Evolutionary conservation across 1,140 invertebrate species (phyloP).

Genomic region (Nautilus pompilius): DNA sequence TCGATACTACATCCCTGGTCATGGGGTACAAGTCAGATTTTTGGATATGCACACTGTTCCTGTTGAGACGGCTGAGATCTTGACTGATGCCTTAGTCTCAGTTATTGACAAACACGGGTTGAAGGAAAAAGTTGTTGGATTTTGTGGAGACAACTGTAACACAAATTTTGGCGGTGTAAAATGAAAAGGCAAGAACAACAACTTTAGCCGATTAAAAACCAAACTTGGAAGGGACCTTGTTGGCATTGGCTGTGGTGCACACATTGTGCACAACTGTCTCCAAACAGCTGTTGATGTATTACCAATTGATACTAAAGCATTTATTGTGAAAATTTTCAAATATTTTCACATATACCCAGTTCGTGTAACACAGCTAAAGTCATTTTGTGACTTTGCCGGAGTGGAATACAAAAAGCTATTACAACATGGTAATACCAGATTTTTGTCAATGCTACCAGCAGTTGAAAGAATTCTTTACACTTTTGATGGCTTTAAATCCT

Average conservation of each 20-base stretch:
- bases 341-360: not conserved
- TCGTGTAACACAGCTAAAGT: not conserved
- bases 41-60: not conserved
- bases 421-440: not conserved
- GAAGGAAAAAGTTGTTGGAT: not conserved
- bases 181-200: not conserved
- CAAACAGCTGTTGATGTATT: not conserved
- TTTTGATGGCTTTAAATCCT: too few species aligned
- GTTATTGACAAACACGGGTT: not conserved
- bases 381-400: not conserved
- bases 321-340: not conserved
- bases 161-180: not conserved
- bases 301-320: too few species aligned
- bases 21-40: not conserved
- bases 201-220: not conserved
- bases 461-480: not conserved
- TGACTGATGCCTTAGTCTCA: not conserved
- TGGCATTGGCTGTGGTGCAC: not conserved
- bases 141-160: not conserved
- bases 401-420: not conserved
- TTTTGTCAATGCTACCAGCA: not conserved
- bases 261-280: not conserved
- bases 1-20: not conserved
- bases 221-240: not conserved
- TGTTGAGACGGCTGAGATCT: not conserved